These are phyloP conservation scores for Anticlea derivata DNA, from an alignment of 2,888 invertebrate species.

Conservation along the genomic window DNA sequence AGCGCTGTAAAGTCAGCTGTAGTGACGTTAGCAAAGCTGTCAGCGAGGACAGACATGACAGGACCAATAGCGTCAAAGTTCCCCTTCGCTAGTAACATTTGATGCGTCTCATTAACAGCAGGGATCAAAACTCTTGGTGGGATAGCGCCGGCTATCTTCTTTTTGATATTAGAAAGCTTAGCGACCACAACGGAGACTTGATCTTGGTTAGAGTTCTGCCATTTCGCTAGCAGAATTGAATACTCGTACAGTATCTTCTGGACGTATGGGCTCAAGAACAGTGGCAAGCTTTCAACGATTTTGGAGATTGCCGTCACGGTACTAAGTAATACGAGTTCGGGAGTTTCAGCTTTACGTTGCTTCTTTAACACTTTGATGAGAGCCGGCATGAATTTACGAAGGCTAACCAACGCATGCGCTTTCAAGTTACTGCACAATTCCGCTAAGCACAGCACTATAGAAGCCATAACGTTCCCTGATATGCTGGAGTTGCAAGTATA, in stretches of 20 bases:
- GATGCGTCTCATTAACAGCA: conserved; percentile 86
- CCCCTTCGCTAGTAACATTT: conserved; percentile 82
- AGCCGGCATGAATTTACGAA: conserved; percentile 92
- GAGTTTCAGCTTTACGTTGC: conserved; percentile 84
- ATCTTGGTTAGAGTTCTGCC: conserved; percentile 74
- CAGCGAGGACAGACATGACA: conserved; percentile 90
- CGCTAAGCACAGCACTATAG: conserved; percentile 89
- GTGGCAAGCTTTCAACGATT: conserved; percentile 90
- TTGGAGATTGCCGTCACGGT: conserved; percentile 91
- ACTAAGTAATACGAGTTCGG: conserved; percentile 87
- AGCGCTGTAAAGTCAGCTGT: conserved; percentile 86
- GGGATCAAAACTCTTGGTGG: conserved; percentile 91
- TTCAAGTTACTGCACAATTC: conserved; percentile 90
- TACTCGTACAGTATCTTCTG: conserved; percentile 87
- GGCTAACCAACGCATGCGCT: conserved; percentile 88
- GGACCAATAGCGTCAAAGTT: conserved; percentile 86
- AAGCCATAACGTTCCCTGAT: conserved; percentile 87
- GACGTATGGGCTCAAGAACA: conserved; percentile 94
- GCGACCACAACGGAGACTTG: conserved; percentile 80
- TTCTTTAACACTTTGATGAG: conserved; percentile 86
- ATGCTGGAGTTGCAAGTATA: conserved; percentile 80
- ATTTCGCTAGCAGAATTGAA: conserved; percentile 82
- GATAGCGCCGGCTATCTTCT: conserved; percentile 87
- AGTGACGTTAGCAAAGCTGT: conserved; percentile 86
- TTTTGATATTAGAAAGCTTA: conserved; percentile 85